Base-by-base conservation (phyloP, 2,888 invertebrate genomes). In the Rhingia rostrata region DNA sequence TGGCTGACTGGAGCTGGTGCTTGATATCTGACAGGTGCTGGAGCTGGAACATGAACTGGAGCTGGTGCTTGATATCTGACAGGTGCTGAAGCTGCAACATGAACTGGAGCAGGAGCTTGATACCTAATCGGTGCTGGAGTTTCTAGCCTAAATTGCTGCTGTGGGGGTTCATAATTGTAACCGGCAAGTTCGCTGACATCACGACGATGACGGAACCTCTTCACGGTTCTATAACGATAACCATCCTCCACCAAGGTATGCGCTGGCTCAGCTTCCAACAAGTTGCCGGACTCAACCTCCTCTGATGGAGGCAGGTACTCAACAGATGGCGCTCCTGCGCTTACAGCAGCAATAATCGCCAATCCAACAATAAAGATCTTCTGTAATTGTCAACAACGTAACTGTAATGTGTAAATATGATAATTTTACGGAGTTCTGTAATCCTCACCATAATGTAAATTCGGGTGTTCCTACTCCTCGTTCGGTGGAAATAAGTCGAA, bases 271-370 rank as follows among this genome's bases (percentile, higher is more conserved):
- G 14, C 47, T 39, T 84, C 83, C 58, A 84, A 69, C 0, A 74
- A 51, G 45, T 84, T 84, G 41, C 41, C 66, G 6, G 64, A 64
- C 0, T 70, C 78, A 54, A 67, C 47, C 33, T 83, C 83, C 6
- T 79, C 83, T 30, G 32, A n/a, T 4, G 83, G 83, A 3, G 83
- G 83, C n/a, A 84, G 64, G 12, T 84, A 84, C 4, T 80, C 84
- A 64, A 56, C 73, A 49, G 74, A 74, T 61, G 84, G 74, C n/a
- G 64, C 41, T 39, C 84, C 84, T 39, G 80, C 84, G 37, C 74
- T 84, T 0, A 70, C 80, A 35, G 75, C 84, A 39, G 84, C 84
- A 70, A 84, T 80, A 45, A 84, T 75, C 61, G 84, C 84, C 70
- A 84, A 66, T 66, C 69, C 84, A 66, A 84, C 58, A 5, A 84